These are phyloP conservation scores for Cotesia vestalis DNA, from an alignment of 1,140 invertebrate genomes.

Conservation along the genomic window DNA sequence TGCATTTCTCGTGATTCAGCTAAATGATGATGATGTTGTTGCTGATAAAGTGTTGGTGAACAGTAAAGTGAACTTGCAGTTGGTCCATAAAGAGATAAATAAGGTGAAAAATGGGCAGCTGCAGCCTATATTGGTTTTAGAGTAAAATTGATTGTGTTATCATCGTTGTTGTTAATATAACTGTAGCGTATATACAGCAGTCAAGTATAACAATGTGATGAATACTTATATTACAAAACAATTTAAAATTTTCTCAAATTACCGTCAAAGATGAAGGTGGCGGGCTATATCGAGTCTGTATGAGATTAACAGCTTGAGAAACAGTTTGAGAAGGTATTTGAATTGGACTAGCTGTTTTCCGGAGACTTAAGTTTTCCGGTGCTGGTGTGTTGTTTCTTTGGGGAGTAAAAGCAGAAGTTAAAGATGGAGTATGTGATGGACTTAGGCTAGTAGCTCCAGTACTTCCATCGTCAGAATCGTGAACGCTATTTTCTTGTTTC, in stretches of 20 bases:
- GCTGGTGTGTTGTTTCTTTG: slow-evolving; percentile 67
- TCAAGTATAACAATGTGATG: too few relatives aligned
- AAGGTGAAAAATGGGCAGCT: slow-evolving; percentile 59
- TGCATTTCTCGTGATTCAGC: slow-evolving; percentile 58
- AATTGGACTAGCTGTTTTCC: slow-evolving; percentile 58
- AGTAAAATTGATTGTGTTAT: slow-evolving; percentile 13
- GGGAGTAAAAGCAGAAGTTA: slow-evolving; percentile 59
- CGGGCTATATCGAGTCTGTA: slow-evolving; percentile 59
- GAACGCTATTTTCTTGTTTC: slow-evolving; percentile 53
- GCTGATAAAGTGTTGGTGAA: slow-evolving; percentile 63
- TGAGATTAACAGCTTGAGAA: slow-evolving; percentile 59
- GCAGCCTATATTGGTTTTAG: slow-evolving; percentile 38
- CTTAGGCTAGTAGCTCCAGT: slow-evolving; percentile 58
- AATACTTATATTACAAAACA: neutral
- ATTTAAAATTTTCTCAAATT: slow-evolving; percentile 32
- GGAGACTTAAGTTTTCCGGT: slow-evolving; percentile 71
- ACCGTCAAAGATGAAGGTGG: slow-evolving; percentile 57
- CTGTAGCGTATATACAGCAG: too few relatives aligned
- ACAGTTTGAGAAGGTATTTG: slow-evolving; percentile 51
- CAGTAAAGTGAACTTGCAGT: slow-evolving; percentile 60
- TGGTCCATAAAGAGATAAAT: slow-evolving; percentile 59
- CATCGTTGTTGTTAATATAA: too few relatives aligned
- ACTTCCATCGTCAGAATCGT: slow-evolving; percentile 58
- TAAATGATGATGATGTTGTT: slow-evolving; percentile 58
- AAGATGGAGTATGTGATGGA: slow-evolving; percentile 57